phyloP scores from a whole-genome alignment of 2,888 invertebrate genomes.

The Amphipyra berbera region DNA sequence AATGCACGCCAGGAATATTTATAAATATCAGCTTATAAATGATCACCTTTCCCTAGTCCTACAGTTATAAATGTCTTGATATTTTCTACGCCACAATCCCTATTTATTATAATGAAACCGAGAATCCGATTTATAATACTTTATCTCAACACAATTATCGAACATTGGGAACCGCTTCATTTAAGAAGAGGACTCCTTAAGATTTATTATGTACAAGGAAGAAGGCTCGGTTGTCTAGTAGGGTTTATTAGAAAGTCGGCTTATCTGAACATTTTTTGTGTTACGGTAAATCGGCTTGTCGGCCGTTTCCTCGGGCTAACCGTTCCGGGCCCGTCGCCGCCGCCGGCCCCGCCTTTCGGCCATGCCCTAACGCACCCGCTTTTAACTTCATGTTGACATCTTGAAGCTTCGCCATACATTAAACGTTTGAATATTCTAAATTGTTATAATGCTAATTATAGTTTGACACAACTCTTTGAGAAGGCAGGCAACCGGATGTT shows the following conservation, averaged over 20 bases:
- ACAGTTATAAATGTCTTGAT: constrained; percentile 59
- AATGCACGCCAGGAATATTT: constrained; percentile 28
- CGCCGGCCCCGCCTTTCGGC: constrained; percentile 13
- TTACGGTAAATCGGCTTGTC: constrained; percentile 82
- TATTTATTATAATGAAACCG: constrained; percentile 57
- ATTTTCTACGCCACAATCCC: constrained; percentile 45
- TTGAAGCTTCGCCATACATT: constrained; percentile 22
- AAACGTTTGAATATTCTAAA: constrained; percentile 13
- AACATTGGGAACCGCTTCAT: constrained; percentile 76
- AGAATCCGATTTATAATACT: constrained; percentile 58
- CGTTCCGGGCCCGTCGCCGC: constrained; percentile 27
- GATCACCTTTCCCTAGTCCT: constrained; percentile 22
- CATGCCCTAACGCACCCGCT: constrained; percentile 16
- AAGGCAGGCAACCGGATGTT: background rate
- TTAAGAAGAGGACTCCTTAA: constrained; percentile 82
- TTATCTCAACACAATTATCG: constrained; percentile 60
- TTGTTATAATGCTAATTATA: constrained; percentile 3
- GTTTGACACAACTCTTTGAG: background rate
- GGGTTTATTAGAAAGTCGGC: constrained; percentile 88
- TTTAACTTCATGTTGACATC: constrained; percentile 33
- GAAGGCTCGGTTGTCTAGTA: constrained; percentile 79
- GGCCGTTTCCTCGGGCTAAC: constrained; percentile 63
- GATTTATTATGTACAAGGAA: constrained; percentile 89
- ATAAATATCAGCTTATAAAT: constrained; percentile 44
- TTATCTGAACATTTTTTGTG: constrained; percentile 87